Evolutionary conservation across 2,797 vertebrate species (phyloP), one percentile per base, ranked within the genome.

Genomic region (Cynodonichthys magdalenae): DNA sequence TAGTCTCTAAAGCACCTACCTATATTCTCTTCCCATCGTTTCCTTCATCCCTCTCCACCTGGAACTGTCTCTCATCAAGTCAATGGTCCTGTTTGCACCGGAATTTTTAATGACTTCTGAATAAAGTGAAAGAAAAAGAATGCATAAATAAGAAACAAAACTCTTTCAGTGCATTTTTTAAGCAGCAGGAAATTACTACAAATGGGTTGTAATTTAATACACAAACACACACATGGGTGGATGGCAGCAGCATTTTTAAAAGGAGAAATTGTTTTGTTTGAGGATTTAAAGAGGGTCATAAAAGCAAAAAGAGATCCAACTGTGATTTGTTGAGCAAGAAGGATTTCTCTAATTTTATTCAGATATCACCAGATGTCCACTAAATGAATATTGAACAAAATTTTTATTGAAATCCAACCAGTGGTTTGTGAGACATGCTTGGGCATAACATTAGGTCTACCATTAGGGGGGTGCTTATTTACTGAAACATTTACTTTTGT

Each of bases 1-100:
- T 41, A 52, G 68, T 68, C 66, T 85, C 76, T 34, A 67, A 68
- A 79, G 79, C 69, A 71, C 68, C 72, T 71, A 78, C 73, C 71
- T 82, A 44, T 75, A 77, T 85, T 83, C 65, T 59, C 17, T 68
- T 63, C 67, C 77, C 65, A 72, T 85, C 75, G 71, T 62, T 73
- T 68, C 46, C 71, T 49, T 71, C 69, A n/a, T 51, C 51, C 50
- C 45, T 34, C 48, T 53, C 71, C 64, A 75, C 71, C 71, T 69
- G 65, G 7, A 29, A 63, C 80, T 59, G 52, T 29, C 63, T 66
- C 65, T 72, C 60, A 51, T 70, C 57, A 59, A 51, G 70, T 79
- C 69, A 27, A 29, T 45, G 42, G 27, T 55, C 36, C 53, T 54
- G 53, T 57, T 71, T 71, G 59, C 41, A 36, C 29, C 44, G n/a